A percentile compares a stretch with the other conserved stretches of the same genome.
Evolutionary conservation across 2,113 vertebrate species (phyloP).

Genomic region (Porphyrio hochstetteri): DNA sequence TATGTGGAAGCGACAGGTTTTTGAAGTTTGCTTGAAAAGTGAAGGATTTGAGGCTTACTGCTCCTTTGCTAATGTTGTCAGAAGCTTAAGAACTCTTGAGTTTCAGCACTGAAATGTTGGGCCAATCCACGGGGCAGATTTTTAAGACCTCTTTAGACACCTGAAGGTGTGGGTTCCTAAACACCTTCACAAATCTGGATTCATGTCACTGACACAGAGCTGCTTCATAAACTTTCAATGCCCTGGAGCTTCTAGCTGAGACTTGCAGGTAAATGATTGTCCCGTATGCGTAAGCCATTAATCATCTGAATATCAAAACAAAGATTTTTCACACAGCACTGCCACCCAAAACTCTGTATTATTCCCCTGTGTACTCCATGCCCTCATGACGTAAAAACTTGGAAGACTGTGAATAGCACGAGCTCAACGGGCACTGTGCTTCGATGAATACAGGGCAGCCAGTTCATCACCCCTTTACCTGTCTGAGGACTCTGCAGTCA

Average conservation of each 20-base stretch:
- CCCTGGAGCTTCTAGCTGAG: conserved; percentile 46
- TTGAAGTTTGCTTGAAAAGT: neutral
- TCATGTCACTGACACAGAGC: conserved; percentile 3
- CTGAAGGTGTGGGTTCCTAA: neutral
- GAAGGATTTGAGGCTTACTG: neutral
- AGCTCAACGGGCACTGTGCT: neutral
- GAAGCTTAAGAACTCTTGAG: neutral
- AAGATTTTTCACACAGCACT: conserved; percentile 2
- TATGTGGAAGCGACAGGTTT: neutral
- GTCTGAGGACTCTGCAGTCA: neutral
- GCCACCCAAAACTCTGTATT: neutral
- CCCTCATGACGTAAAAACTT: neutral
- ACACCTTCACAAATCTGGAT: neutral
- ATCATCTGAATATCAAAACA: conserved; percentile 14
- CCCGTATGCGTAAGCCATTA: conserved; percentile 25
- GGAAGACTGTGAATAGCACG: neutral
- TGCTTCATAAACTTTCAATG: conserved; percentile 51
- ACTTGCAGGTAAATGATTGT: conserved; percentile 46
- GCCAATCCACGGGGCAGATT: neutral
- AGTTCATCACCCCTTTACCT: neutral
- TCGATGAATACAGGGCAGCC: fast-evolving
- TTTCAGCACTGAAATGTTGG: neutral
- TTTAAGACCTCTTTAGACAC: neutral
- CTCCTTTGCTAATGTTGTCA: neutral
- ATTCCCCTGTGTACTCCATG: neutral